Base-by-base conservation (phyloP, 2,797 vertebrate genomes). In the Sebastes paucispinis region DNA sequence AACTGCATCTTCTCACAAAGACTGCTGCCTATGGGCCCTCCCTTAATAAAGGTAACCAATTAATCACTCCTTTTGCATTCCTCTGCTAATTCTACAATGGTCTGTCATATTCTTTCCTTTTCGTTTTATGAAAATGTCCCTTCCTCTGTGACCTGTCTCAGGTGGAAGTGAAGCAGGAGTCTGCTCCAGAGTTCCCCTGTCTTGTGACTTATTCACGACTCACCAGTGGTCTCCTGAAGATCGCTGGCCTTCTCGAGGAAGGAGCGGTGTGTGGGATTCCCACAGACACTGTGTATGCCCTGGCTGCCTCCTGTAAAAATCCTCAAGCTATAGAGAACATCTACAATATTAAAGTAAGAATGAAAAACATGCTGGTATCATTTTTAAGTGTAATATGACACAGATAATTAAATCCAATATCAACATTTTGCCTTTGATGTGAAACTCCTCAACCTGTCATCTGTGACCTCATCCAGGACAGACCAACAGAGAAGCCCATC, bases 401-500 rank as follows among this genome's bases (percentile, higher is more conserved):
- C 0, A 3, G 0, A 34, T 54, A 13, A 36, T 32, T 47, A 3
- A 25, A 64, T 74, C 16, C 3, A 59, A 4, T 14, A 67, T 68
- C 43, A 60, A 13, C 1, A n/a, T 47, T 60, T 4, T 39, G 0
- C n/a, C 2, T 20, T 31, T 22, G 2, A 27, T 25, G 10, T 79
- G 16, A 79, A 77, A 52, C 11, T 77, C 16, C 79, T 80, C 3
- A 6, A 69, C 24, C 18, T 87, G 24, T 64, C 64, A 2, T 75
- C 22, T 76, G 2, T 86, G 75, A 57, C 58, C 14, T 57, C 32
- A 5, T 64, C 9, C 83, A 98, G 97, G 97, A 98, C 72, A 94
- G 97, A 75, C 97, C 97, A 72, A 94, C 96, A 57, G 97, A 98
- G 89, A 98, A 98, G 75, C 97, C 97, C 43, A 94, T 98, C 84